Evolutionary conservation across 2,888 invertebrate species (phyloP), one percentile per base, ranked within the genome.

Genomic region (Campoplex capitator): DNA sequence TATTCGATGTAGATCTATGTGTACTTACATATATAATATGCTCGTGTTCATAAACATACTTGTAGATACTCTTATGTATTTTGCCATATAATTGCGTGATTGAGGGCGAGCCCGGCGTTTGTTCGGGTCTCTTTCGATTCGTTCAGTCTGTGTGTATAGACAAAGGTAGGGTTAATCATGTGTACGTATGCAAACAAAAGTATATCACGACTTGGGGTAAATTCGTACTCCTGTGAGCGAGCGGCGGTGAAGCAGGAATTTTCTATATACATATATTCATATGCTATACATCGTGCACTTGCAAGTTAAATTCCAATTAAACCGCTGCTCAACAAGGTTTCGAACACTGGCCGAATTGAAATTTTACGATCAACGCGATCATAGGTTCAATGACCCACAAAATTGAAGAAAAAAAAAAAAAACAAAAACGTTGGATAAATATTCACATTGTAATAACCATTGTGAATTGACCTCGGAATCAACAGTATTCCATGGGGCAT

Each of bases 1-100:
- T 62, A 42, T 62, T 28, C 28, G 28, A 16, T 58, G 58, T 51
- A 35, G 51, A 56, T 42, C 16, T 32, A 16, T 4, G 28, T 23
- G 71, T 13, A 45, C 35, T 62, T 13, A 51, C 23, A 23, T 18
- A 28, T 48, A 35, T 28, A 38, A 78, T 58, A 32, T 11, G 23
- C n/a, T 16, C 6, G 6, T 9, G 7, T 7, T 38, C 68, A 11
- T 45, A 45, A n/a, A 18, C 42, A 67, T 77, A 67, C 67, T 67
- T 23, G 67, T 13, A 67, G 77, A 67, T 54, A 80, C 28, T 67
- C 48, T 73, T 70, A 67, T 51, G 42, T 77, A 45, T 73, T 74
- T 73, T 48, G 38, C 67, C 56, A 51, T 56, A 77, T 86, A 86
- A 86, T 86, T 86, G 77, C 83, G 76, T 81, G 73, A 83, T 84